These are phyloP conservation scores for Acleris literana DNA, from an alignment of 2,888 invertebrate species.

Conservation along the genomic window DNA sequence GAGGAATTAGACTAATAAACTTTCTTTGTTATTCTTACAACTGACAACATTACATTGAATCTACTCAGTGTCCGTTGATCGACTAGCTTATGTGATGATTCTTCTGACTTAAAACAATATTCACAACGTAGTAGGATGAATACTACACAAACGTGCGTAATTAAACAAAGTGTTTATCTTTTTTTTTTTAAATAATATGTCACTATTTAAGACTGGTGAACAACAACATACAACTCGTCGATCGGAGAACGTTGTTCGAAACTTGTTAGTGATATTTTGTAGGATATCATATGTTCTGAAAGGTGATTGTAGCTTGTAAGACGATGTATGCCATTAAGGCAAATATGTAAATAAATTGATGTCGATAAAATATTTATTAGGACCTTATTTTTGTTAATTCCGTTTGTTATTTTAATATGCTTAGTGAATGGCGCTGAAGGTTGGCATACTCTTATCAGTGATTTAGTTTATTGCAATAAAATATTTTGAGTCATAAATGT, in stretches of 20 bases:
- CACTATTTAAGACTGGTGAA: constrained; percentile 31
- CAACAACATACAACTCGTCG: constrained; percentile 21
- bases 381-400: constrained; percentile 60
- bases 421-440: constrained; percentile 62
- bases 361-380: constrained; percentile 54
- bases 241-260: constrained; percentile 22
- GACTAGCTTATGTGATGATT: constrained; percentile 30
- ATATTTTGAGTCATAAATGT: constrained; percentile 68
- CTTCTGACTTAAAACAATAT: constrained; percentile 28
- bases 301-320: constrained; percentile 71
- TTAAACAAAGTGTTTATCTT: constrained; percentile 20
- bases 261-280: constrained; percentile 41
- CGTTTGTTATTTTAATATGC: constrained; percentile 68
- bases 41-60: constrained; percentile 49
- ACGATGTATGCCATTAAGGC: constrained; percentile 65
- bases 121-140: constrained; percentile 16
- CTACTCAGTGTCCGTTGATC: constrained; percentile 33
- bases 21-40: constrained; percentile 48
- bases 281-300: constrained; percentile 45
- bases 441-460: constrained; percentile 72
- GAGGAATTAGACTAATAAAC: constrained; percentile 68
- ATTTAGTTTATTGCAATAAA: constrained; percentile 77
- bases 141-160: constrained; percentile 20
- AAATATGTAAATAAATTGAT: constrained; percentile 72
- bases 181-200: constrained; percentile 20